Conservation (phyloP, 2,888 invertebrate species). For the Dasysyrphus tricinctus region DNA sequence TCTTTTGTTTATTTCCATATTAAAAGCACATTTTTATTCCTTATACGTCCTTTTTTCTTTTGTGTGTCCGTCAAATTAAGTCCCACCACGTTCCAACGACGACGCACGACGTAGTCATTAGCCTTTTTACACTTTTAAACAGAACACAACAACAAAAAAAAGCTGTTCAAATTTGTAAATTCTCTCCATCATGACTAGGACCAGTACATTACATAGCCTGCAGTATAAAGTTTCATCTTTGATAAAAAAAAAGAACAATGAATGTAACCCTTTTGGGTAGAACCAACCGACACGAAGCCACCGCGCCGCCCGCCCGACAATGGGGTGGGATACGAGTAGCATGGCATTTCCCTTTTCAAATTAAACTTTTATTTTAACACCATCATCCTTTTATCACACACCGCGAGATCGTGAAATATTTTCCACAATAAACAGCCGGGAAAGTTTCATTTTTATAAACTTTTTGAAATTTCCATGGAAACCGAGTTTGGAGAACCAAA, state of each 20-base stretch:
- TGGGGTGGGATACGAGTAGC: not conserved
- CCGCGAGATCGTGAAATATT: not conserved
- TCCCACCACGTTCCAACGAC: slow-evolving; percentile 22
- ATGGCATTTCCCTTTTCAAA: not conserved
- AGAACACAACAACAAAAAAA: not conserved
- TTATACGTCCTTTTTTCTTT: not conserved
- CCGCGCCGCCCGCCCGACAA: too few species aligned
- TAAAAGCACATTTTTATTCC: not conserved
- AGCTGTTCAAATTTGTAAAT: not conserved
- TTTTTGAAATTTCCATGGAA: not conserved
- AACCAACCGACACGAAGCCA: not conserved
- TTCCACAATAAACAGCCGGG: not conserved
- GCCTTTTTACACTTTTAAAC: slow-evolving; percentile 15
- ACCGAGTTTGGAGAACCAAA: not conserved
- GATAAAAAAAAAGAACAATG: not conserved
- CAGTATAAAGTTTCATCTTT: slow-evolving; percentile 9
- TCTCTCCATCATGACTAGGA: slow-evolving; percentile 5
- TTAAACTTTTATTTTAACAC: slow-evolving; percentile 22
- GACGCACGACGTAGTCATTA: slow-evolving; percentile 16
- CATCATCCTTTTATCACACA: not conserved
- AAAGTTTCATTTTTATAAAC: slow-evolving; percentile 6
- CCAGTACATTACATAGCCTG: not conserved
- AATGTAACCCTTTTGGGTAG: not conserved
- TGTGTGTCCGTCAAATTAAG: slow-evolving; percentile 44
- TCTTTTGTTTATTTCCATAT: not conserved